Percentiles rank a stretch among this genome's conserved stretches.
These are phyloP conservation scores for Aurelia sp. DNA, from an alignment of 30 jellyfish, hydroid and myxozoan species.

Conservation along the genomic window DNA sequence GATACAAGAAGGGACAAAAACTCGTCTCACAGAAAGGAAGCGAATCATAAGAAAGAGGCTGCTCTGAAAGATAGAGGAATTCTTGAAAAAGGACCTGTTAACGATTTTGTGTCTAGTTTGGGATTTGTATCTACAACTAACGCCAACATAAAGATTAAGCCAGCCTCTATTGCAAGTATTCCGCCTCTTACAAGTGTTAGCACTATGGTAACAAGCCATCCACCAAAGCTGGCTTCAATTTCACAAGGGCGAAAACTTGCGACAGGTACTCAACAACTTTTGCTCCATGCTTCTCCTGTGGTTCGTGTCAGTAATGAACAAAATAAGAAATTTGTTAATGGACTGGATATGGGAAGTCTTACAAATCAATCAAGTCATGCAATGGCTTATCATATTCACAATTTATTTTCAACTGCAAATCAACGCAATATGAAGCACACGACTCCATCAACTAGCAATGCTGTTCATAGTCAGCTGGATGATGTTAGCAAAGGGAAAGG, in stretches of 20 bases:
- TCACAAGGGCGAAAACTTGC: neutral
- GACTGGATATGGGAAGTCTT: neutral
- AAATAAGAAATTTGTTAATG: neutral
- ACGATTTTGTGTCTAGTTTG: neutral
- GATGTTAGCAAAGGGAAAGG: neutral
- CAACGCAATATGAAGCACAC: neutral
- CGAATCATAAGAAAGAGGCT: neutral
- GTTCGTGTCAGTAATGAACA: neutral
- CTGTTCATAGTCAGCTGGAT: neutral
- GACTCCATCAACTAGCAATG: neutral
- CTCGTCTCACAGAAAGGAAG: neutral
- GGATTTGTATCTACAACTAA: neutral
- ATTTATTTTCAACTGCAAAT: neutral
- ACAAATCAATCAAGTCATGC: neutral
- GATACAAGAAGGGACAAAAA: neutral
- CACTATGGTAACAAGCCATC: neutral
- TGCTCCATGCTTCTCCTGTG: neutral
- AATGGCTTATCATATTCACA: neutral
- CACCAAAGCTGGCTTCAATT: conserved; percentile 14
- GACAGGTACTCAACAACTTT: neutral
- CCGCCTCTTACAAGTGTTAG: conserved; percentile 39
- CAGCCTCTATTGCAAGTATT: neutral
- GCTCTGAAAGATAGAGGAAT: neutral
- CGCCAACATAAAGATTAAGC: neutral
- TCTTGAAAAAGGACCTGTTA: neutral